A percentile compares a stretch with the other conserved stretches of the same genome.
phyloP scores from a whole-genome alignment of 2,797 vertebrate genomes.

The Hozukius guyotensis region DNA sequence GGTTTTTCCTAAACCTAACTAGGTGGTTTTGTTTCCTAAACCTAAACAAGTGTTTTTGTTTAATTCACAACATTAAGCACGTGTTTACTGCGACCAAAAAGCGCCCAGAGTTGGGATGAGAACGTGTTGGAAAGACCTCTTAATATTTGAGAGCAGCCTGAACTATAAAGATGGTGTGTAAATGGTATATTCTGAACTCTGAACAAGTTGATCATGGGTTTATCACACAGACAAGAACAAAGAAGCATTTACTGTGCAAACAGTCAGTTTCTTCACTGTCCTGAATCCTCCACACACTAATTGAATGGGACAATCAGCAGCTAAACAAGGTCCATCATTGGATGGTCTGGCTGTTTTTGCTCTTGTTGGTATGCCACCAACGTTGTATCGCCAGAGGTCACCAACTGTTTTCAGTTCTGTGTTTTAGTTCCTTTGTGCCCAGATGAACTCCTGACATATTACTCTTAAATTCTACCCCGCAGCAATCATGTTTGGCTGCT shows the following conservation, averaged over 20 bases:
- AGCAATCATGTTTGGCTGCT: neutral
- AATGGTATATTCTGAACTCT: neutral
- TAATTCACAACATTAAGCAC: too few species aligned
- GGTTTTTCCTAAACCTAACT: neutral
- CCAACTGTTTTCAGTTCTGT: neutral
- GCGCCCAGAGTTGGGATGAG: too few species aligned
- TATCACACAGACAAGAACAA: neutral
- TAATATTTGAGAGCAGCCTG: neutral
- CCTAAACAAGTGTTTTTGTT: too few species aligned
- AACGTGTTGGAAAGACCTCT: neutral
- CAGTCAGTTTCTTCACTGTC: neutral
- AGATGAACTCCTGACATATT: neutral
- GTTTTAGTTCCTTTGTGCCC: neutral
- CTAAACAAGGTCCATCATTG: neutral
- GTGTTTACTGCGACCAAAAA: too few species aligned
- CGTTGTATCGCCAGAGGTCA: slow-evolving; percentile 1
- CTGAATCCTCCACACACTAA: neutral
- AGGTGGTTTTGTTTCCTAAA: too few species aligned
- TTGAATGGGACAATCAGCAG: neutral
- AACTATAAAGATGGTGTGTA: neutral
- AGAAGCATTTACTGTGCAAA: neutral
- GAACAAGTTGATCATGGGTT: neutral
- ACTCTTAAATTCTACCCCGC: neutral
- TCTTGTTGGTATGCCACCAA: neutral
- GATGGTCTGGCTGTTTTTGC: neutral